These are phyloP conservation scores for Antidorcas marsupialis DNA, from an alignment of 2,113 vertebrate species.

Conservation along the genomic window DNA sequence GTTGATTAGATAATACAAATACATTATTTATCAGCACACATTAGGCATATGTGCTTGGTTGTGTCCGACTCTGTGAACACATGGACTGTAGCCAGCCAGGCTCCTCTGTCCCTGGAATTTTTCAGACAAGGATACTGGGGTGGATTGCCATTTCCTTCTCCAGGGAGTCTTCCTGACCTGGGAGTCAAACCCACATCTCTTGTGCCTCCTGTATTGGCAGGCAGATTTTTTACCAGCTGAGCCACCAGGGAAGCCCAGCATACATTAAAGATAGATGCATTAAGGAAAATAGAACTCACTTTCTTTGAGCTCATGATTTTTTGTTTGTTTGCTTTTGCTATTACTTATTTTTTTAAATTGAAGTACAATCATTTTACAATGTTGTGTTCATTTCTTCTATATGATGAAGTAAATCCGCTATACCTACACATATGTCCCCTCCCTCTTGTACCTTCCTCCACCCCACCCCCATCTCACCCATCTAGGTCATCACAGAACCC, in stretches of 20 bases:
- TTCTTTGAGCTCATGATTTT: neutral
- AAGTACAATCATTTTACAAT: neutral
- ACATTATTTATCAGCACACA: neutral
- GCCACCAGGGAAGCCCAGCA: neutral
- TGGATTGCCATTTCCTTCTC: neutral
- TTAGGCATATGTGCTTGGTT: neutral
- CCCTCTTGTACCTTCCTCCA: neutral
- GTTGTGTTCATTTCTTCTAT: neutral
- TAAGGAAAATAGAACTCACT: neutral
- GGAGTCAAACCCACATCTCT: neutral
- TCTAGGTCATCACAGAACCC: neutral
- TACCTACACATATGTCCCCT: neutral
- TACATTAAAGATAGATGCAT: neutral
- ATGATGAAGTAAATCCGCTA: neutral
- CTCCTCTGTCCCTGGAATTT: neutral
- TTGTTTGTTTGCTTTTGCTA: neutral
- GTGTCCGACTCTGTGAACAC: neutral
- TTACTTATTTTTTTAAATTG: neutral
- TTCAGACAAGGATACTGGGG: neutral
- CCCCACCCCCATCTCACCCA: neutral
- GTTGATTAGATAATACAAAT: neutral
- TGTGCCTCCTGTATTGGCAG: neutral
- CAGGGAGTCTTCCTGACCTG: neutral
- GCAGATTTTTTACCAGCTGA: neutral
- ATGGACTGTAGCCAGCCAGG: neutral